Conservation (phyloP, 2,113 vertebrate genomes). For the Trichomycterus rosablanca region DNA sequence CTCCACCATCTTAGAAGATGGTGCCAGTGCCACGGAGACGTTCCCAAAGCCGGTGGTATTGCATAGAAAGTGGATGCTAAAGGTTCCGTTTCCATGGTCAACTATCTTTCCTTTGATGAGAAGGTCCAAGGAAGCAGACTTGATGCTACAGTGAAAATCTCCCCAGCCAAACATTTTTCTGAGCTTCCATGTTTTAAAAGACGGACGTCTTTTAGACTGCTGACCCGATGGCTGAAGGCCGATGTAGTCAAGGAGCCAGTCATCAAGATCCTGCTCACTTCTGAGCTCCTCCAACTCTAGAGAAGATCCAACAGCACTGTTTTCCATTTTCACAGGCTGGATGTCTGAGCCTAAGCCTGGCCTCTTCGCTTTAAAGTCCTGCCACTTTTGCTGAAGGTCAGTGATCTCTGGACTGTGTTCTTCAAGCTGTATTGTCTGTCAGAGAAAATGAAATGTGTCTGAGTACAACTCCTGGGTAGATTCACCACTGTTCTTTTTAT, state of each 20-base stretch:
- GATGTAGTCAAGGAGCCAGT: conserved; percentile 85
- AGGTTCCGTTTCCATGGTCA: conserved; percentile 96
- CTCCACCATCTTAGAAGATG: conserved; percentile 94
- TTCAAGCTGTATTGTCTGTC: conserved; percentile 73
- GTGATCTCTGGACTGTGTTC: conserved; percentile 75
- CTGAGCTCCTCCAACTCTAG: conserved; percentile 82
- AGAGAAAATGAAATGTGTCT: conserved; percentile 41
- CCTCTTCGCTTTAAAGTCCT: conserved; percentile 82
- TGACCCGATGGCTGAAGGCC: conserved; percentile 78
- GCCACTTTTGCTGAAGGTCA: conserved; percentile 76
- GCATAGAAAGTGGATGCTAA: conserved; percentile 97
- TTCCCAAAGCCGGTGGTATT: conserved; percentile 97
- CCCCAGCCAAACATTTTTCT: no score
- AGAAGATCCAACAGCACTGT: conserved; percentile 82
- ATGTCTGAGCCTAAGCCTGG: conserved; percentile 88
- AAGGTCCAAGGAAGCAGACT: conserved; percentile 93
- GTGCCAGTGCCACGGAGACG: conserved; percentile 91
- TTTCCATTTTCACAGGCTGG: conserved; percentile 82
- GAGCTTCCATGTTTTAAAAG: conserved; percentile 96
- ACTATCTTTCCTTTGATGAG: conserved; percentile 98
- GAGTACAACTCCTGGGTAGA: no score
- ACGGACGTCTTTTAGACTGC: conserved; percentile 82
- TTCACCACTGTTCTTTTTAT: no score
- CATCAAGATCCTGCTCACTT: conserved; percentile 87
- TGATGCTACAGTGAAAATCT: conserved; percentile 98